phyloP scores from a whole-genome alignment of 2,113 vertebrate genomes.

The Nesoenas mayeri region DNA sequence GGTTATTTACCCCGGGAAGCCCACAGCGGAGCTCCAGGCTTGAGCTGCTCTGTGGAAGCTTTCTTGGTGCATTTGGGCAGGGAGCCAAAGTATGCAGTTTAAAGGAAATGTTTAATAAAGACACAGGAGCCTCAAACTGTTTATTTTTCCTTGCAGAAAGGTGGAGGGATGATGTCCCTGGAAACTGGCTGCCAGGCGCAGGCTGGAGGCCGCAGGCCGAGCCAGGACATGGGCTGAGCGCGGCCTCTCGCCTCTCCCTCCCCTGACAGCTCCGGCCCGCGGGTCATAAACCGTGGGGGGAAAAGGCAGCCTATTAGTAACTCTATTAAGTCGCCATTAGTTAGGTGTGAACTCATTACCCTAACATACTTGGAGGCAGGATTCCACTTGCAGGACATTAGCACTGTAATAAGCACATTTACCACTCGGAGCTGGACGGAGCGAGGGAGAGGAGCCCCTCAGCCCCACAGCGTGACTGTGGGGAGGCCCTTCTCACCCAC shows the following conservation, averaged over 20 bases:
- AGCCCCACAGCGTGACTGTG: accelerated
- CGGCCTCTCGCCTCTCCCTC: neutral
- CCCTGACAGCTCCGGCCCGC: conserved; percentile 1
- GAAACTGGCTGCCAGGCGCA: conserved; percentile 25
- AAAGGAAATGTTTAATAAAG: conserved; percentile 78
- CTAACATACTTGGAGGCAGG: conserved; percentile 73
- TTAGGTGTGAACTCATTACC: conserved; percentile 83
- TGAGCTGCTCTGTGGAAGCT: conserved; percentile 37
- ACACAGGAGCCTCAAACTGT: conserved; percentile 65
- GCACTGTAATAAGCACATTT: conserved; percentile 56
- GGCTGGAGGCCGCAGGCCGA: neutral
- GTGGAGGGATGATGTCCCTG: conserved; percentile 61
- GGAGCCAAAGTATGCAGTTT: conserved; percentile 69
- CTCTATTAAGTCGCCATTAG: conserved; percentile 75
- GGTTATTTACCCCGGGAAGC: neutral
- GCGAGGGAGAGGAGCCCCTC: neutral
- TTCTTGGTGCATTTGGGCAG: conserved; percentile 60
- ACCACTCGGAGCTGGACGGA: neutral
- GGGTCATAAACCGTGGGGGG: conserved; percentile 57
- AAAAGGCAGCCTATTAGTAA: conserved; percentile 78
- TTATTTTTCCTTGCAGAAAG: conserved; percentile 73
- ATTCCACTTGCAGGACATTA: conserved; percentile 79
- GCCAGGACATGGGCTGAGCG: neutral
- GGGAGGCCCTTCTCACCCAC: neutral
- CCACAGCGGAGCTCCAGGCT: neutral